phyloP scores from a whole-genome alignment of 2,113 vertebrate genomes.

The Oriolus oriolus region DNA sequence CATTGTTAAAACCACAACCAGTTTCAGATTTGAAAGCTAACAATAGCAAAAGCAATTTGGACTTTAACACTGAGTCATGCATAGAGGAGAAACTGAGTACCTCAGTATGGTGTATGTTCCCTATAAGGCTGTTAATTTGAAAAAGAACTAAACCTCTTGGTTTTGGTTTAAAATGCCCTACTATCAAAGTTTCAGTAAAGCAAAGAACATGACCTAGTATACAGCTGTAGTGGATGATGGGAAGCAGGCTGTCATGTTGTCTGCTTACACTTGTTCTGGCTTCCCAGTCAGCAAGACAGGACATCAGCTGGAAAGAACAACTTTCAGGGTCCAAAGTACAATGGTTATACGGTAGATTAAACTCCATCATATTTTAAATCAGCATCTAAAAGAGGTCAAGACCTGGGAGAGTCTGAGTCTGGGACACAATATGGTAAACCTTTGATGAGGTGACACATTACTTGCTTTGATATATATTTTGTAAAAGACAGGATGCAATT shows the following conservation, averaged over 20 bases:
- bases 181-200: background rate
- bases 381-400: background rate
- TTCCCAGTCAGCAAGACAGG: background rate
- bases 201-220: background rate
- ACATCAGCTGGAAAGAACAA: background rate
- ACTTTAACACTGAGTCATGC: background rate
- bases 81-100: background rate
- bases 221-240: background rate
- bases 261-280: background rate
- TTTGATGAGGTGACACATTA: background rate
- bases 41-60: background rate
- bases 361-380: background rate
- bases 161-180: background rate
- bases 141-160: background rate
- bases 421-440: background rate
- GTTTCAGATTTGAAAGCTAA: background rate
- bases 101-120: rapidly evolving
- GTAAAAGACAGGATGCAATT: background rate
- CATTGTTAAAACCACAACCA: background rate
- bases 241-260: background rate
- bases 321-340: background rate
- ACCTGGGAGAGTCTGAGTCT: background rate
- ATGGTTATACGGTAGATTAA: background rate
- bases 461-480: background rate
- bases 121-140: background rate